Percentiles rank a stretch among this genome's conserved stretches.
Conservation (phyloP, 2,113 vertebrate genomes). For the Cyprinus carpio region DNA sequence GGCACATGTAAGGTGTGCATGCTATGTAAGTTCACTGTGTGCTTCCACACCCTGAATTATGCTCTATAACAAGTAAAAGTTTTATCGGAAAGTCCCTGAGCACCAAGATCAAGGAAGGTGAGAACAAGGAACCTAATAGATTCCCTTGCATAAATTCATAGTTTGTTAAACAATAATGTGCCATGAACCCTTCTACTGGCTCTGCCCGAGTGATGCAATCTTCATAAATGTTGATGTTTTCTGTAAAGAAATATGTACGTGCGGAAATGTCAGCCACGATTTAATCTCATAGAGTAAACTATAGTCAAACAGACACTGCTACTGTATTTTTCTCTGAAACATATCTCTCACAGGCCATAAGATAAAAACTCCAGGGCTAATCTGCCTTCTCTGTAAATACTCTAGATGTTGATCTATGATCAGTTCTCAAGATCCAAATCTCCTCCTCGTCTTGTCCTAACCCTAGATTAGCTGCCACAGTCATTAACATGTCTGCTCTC, state of each 20-base stretch:
- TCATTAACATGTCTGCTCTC: conserved; percentile 1
- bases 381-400: not conserved
- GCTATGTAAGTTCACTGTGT: not conserved
- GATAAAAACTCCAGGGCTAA: not conserved
- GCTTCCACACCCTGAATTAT: not conserved
- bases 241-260: not conserved
- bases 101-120: not conserved
- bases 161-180: not conserved
- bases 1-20: not conserved
- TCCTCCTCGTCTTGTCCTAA: conserved; percentile 2
- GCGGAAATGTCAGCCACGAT: not conserved
- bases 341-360: not conserved
- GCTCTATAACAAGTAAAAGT: not conserved
- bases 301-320: conserved; percentile 9
- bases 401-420: conserved; percentile 2
- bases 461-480: conserved; percentile 26
- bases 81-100: not conserved
- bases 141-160: too few species aligned
- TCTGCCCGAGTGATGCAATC: not conserved
- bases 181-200: not conserved
- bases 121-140: not conserved
- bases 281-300: conserved; percentile 15
- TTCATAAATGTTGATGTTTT: not conserved
- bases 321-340: conserved; percentile 2
- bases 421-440: not conserved